Conservation (phyloP, 2,797 vertebrate genomes). For the Carapus acus region DNA sequence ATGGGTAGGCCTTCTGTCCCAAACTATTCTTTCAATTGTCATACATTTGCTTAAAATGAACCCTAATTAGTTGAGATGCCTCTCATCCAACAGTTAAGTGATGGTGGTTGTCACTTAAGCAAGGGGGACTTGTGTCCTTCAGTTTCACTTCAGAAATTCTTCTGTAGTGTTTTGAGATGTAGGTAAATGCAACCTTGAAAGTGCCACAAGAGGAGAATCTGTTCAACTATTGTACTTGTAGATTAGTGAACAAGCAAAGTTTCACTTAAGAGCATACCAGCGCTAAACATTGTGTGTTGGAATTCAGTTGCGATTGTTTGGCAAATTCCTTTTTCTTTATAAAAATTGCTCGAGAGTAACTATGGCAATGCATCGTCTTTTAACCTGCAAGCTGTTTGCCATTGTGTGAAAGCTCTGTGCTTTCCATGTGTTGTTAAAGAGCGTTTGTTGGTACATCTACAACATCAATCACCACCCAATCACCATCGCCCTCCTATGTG, state of each 20-base stretch:
- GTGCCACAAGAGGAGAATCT: conserved; percentile 40
- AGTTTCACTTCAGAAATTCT: conserved; percentile 49
- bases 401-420: conserved; percentile 58
- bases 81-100: conserved; percentile 11
- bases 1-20: background rate
- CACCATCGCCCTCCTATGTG: conserved; percentile 29
- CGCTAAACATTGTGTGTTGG: conserved; percentile 41
- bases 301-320: conserved; percentile 50
- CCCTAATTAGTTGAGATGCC: conserved; percentile 10
- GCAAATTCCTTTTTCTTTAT: conserved; percentile 46
- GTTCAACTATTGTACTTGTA: conserved; percentile 28
- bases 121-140: conserved; percentile 46
- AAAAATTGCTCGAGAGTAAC: conserved; percentile 36
- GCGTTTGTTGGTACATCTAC: conserved; percentile 62
- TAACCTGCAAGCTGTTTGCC: conserved; percentile 64
- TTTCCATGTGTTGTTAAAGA: conserved; percentile 57
- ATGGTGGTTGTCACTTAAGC: conserved; percentile 7
- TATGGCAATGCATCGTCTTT: conserved; percentile 42
- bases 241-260: conserved; percentile 49
- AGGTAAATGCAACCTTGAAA: conserved; percentile 55
- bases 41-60: conserved; percentile 2
- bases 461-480: conserved; percentile 37
- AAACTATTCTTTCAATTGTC: conserved; percentile 1
- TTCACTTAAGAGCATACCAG: conserved; percentile 56
- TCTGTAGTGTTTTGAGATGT: conserved; percentile 39